Base-by-base conservation (phyloP, 2,888 invertebrate genomes). In the Parascotia fuliginaria region DNA sequence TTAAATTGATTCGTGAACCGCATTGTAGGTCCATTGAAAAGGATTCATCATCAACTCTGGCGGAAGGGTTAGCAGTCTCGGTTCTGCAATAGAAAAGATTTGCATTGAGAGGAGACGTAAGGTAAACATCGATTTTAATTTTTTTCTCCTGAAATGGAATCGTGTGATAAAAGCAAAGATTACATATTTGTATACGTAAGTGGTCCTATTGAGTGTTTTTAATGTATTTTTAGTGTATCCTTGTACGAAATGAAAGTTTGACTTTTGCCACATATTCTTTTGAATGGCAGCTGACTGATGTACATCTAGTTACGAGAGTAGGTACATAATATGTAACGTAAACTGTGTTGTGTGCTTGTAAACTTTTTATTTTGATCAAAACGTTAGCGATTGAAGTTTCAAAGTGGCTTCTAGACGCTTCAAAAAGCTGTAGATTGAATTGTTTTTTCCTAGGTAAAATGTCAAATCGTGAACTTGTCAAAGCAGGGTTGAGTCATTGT, bases 251-350 rank as follows among this genome's bases (percentile, higher is more conserved):
- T 90, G 91, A 91, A 91, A 91, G 92, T 91, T 91, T 91, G 91
- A 92, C 91, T 92, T 92, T 90, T 92, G 92, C 92, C 92, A 92
- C 92, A 92, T 92, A 92, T 91, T 91, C 89, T 86, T 83, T 88
- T 90, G 92, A 88, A 91, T 89, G 91, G 92, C 92, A 91, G 90
- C 89, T 92, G 92, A 91, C 89, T 86, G 87, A 86, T 86, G 85
- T 87, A 87, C 83, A 79, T 87, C 79, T 85, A 83, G 79, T 86
- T 85, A 83, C 81, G 81, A 86, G 81, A 83, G 85, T 87, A 85
- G 77, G 80, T 84, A 85, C 77, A 72, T 81, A 77, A 77, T 77
- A 76, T 78, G 79, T 83, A 67, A 85, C 82, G 81, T 85, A 79
- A 85, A 85, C 83, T 74, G 74, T 79, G 79, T 79, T 73, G 62